Evolutionary conservation across 2,113 vertebrate species (phyloP), one percentile per base, ranked within the genome.

Genomic region (Hystrix brachyura): DNA sequence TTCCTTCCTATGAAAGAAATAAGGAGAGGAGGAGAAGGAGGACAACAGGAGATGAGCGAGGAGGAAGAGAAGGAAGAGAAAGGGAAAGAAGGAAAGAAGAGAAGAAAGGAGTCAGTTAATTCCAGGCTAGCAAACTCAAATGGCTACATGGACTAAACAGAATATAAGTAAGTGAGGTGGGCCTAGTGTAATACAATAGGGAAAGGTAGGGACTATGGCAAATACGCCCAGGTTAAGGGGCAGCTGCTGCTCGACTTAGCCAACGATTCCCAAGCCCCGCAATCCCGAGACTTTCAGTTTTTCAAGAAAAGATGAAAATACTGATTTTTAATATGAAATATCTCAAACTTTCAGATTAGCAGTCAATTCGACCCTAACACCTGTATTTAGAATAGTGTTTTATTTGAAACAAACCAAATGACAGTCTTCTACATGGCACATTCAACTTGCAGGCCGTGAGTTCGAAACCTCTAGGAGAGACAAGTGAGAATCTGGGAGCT

Each of bases 241-340:
- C 27, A 89, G 53, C 65, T 21, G 43, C 18, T 76, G 8, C 19
- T 87, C 72, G 59, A 48, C 69, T 81, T 9, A 57, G 4, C 9
- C 46, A 34, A 19, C 25, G 69, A 25, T 76, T 60, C 57, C 21
- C 27, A 91, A 59, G 23, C 27, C 78, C 32, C 59, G 1, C 18
- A 4, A 76, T 74, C 74, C 25, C 60, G 72, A 3, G 38, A 10
- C 21, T 90, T 67, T 80, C 34, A 2, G 29, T 51, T 89, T 88
- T 62, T 74, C 11, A 85, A 78, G n/a, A 79, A 80, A 86, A 94
- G 32, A 59, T 62, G 8, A 27, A 95, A 90, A 85, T 84, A 29
- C 25, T 71, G 48, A 57, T 76, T 86, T 92, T 90, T 87, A 83
- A 64, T 14, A 25, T 72, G n/a, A 94, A 85, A n/a, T 95, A 67